Percentiles rank a stretch among this genome's conserved stretches.
Evolutionary conservation across 2,888 invertebrate genomes (phyloP).

Genomic region (Seira sanloemensis): DNA sequence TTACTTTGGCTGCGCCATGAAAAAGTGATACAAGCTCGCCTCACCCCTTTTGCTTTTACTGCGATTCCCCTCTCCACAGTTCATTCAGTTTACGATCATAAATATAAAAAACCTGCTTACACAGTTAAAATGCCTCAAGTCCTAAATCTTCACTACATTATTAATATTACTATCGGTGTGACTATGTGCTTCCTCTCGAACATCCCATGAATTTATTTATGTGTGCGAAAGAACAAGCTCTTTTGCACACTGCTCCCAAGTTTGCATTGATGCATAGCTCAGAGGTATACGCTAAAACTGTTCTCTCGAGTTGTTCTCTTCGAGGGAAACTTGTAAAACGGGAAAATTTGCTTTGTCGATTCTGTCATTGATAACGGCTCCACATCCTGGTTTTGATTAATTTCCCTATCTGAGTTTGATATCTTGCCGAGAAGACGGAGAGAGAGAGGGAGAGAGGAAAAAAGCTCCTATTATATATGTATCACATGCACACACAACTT

Average conservation of each 20-base stretch:
- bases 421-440: conserved; percentile 31
- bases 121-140: conserved; percentile 38
- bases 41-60: not conserved
- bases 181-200: not conserved
- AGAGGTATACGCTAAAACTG: too few relatives aligned
- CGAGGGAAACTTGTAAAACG: conserved; percentile 55
- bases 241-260: not conserved
- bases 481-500: not conserved
- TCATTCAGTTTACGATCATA: conserved; percentile 1
- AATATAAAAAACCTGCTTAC: conserved; percentile 4
- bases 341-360: conserved; percentile 66
- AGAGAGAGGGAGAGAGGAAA: conserved; percentile 5
- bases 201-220: not conserved
- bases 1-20: not conserved
- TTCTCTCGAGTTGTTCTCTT: not conserved
- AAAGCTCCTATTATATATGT: not conserved
- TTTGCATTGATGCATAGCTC: too few relatives aligned
- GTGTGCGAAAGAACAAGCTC: conserved; percentile 1
- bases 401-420: conserved; percentile 62
- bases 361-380: conserved; percentile 63
- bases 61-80: not conserved
- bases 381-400: conserved; percentile 66
- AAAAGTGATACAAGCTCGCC: not conserved
- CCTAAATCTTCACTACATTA: conserved; percentile 36
- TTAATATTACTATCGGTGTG: conserved; percentile 17